phyloP scores from a whole-genome alignment of 2,113 vertebrate genomes.

The Podiceps cristatus region DNA sequence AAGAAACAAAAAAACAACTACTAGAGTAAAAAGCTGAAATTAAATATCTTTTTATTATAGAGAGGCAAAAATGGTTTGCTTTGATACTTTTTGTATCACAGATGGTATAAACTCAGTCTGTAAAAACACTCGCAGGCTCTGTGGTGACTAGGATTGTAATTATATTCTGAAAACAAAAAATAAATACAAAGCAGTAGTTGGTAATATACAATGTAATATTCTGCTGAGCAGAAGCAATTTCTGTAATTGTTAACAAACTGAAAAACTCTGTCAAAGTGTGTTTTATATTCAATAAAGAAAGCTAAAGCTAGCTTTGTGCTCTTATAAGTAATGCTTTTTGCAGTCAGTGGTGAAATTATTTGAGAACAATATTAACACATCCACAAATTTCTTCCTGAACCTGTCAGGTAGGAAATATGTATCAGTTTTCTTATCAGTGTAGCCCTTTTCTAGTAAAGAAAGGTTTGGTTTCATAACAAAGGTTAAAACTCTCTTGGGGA shows the following conservation, averaged over 20 bases:
- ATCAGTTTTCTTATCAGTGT: not conserved
- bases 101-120: not conserved
- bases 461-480: not conserved
- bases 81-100: not conserved
- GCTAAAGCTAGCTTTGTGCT: not conserved
- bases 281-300: not conserved
- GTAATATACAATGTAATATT: not conserved
- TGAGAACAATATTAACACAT: not conserved
- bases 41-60: not conserved
- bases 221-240: not conserved
- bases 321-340: not conserved
- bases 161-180: not conserved
- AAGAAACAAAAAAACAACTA: not conserved
- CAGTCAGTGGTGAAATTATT: not conserved
- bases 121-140: not conserved
- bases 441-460: not conserved
- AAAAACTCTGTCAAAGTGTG: not conserved
- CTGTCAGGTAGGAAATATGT: not conserved
- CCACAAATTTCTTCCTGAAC: not conserved
- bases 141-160: not conserved
- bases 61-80: not conserved
- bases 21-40: not conserved
- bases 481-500: not conserved
- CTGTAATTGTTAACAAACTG: not conserved
- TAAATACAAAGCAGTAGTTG: not conserved